phyloP scores from a whole-genome alignment of 1,140 invertebrate genomes.

The Calliopsis andreniformis region DNA sequence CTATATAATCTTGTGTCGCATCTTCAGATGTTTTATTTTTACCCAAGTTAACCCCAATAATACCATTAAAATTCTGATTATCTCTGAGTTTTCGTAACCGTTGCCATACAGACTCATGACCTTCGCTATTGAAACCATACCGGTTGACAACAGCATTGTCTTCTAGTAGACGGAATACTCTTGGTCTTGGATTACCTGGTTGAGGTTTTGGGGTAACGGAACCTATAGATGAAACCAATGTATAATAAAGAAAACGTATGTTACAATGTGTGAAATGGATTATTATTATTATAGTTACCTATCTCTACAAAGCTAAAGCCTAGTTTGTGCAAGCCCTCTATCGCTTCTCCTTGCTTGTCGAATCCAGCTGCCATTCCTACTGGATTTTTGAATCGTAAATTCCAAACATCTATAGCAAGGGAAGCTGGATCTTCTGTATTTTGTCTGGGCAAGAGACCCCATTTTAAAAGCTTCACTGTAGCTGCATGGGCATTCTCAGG shows the following conservation, averaged over 20 bases:
- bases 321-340: conserved; percentile 89
- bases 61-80: conserved; percentile 81
- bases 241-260: background rate
- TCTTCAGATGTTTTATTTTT: conserved; percentile 94
- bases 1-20: conserved; percentile 90
- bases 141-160: conserved; percentile 97
- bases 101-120: conserved; percentile 88
- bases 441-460: conserved; percentile 86
- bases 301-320: conserved; percentile 99
- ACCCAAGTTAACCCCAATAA: conserved; percentile 96
- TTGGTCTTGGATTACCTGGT: conserved; percentile 94
- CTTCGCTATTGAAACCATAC: conserved; percentile 98
- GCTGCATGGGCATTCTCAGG: conserved; percentile 91
- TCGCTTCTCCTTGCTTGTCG: conserved; percentile 97
- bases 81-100: conserved; percentile 84
- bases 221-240: conserved; percentile 58
- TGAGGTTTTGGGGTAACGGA: conserved; percentile 97
- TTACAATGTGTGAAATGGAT: background rate
- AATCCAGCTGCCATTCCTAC: conserved; percentile 98
- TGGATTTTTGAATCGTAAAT: conserved; percentile 90
- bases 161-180: conserved; percentile 93
- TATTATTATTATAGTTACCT: conserved; percentile 80
- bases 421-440: conserved; percentile 83
- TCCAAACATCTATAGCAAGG: conserved; percentile 87
- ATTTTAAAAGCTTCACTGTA: conserved; percentile 88